Conservation (phyloP, 2,888 invertebrate species). For the Parascotia fuliginaria region DNA sequence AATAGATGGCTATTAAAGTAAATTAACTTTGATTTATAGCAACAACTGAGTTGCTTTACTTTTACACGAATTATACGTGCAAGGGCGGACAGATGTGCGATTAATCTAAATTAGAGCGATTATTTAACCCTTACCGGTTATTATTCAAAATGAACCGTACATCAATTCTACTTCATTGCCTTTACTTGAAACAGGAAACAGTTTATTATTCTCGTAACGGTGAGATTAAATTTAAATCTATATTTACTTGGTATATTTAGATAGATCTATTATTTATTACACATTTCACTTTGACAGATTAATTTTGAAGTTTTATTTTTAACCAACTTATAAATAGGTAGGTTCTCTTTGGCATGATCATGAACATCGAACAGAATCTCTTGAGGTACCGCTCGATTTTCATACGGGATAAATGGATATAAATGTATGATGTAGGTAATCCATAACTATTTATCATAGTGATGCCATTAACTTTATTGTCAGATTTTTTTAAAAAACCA, state of each 20-base stretch:
- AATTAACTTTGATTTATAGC: constrained; percentile 55
- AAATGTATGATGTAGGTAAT: no score
- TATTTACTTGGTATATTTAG: not conserved
- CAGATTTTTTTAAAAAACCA: no score
- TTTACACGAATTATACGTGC: constrained; percentile 52
- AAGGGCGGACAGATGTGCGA: constrained; percentile 60
- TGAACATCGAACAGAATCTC: no score
- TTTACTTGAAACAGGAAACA: constrained; percentile 35
- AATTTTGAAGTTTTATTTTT: not conserved
- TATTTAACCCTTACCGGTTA: constrained; percentile 70
- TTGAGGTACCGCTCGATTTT: no score
- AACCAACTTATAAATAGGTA: no score
- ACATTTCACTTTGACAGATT: not conserved
- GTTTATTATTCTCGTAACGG: constrained; percentile 27
- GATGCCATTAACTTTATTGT: no score
- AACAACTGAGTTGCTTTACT: constrained; percentile 41
- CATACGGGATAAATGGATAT: no score
- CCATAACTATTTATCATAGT: no score
- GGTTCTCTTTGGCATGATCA: no score
- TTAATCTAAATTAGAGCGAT: constrained; percentile 76
- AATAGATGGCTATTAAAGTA: constrained; percentile 27
- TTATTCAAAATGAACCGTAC: constrained; percentile 48
- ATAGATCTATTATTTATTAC: not conserved
- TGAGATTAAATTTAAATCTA: constrained; percentile 5
- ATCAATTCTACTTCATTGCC: constrained; percentile 43